Percentiles rank a stretch among this genome's conserved stretches.
phyloP scores from a whole-genome alignment of 2,113 vertebrate genomes.

The Eudorcas thomsonii region DNA sequence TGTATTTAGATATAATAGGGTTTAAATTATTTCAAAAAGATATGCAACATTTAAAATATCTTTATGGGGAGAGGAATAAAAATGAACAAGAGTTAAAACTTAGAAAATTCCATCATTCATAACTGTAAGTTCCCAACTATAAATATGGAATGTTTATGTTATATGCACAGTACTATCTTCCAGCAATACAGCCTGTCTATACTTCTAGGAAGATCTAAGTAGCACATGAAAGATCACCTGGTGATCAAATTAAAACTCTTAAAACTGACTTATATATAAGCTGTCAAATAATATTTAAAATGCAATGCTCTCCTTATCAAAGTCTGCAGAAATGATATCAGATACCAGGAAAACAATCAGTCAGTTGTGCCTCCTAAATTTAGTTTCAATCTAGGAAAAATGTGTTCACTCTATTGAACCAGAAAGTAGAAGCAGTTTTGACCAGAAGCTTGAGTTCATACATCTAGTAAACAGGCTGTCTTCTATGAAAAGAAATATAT shows the following conservation, averaged over 20 bases:
- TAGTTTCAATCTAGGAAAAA: background rate
- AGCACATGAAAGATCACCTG: background rate
- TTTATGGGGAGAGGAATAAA: background rate
- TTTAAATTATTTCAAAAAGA: background rate
- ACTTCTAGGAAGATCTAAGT: background rate
- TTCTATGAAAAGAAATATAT: background rate
- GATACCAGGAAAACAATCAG: background rate
- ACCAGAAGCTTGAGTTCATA: background rate
- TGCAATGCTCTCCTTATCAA: background rate
- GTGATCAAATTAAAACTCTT: background rate
- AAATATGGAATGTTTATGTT: background rate
- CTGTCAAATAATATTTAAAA: background rate
- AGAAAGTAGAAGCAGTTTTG: background rate
- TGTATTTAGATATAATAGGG: background rate
- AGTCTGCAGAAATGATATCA: background rate
- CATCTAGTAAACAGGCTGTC: background rate
- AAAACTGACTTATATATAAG: background rate
- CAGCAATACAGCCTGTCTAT: background rate
- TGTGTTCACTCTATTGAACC: background rate
- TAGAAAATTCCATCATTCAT: background rate
- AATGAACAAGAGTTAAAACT: background rate
- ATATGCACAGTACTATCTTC: background rate
- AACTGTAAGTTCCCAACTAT: background rate
- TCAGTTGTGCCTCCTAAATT: background rate
- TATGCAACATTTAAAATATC: background rate